phyloP scores from a whole-genome alignment of 2,113 vertebrate genomes.

The Poeciliopsis occidentalis region DNA sequence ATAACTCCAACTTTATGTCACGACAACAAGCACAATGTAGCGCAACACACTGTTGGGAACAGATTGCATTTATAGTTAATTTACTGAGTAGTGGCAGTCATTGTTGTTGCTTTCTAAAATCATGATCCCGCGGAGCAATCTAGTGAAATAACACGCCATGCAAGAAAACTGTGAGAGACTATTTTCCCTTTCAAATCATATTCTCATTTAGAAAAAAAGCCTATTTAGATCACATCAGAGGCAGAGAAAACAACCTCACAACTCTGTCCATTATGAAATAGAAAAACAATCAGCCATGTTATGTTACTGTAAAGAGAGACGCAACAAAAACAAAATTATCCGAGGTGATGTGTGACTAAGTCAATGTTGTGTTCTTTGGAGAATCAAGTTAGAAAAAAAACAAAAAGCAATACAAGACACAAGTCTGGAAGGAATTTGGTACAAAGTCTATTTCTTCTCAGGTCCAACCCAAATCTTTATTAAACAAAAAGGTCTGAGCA shows the following conservation, averaged over 20 bases:
- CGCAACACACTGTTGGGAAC: constrained; percentile 25
- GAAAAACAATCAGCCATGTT: constrained; percentile 42
- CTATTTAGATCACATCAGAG: constrained; percentile 55
- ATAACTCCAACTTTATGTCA: constrained; percentile 34
- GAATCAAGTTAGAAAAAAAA: constrained; percentile 26
- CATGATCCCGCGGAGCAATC: constrained; percentile 54
- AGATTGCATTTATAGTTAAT: constrained; percentile 66
- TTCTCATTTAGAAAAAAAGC: constrained; percentile 62
- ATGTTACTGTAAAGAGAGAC: constrained; percentile 20
- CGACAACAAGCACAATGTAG: constrained; percentile 19
- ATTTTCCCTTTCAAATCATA: constrained; percentile 59
- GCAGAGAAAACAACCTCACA: constrained; percentile 38
- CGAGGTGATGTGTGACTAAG: constrained; percentile 20
- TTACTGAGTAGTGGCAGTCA: constrained; percentile 48
- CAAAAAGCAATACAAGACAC: constrained; percentile 21
- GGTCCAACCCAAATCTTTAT: constrained; percentile 47
- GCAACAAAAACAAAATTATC: constrained; percentile 11
- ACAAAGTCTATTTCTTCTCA: constrained; percentile 22
- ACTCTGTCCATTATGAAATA: constrained; percentile 42
- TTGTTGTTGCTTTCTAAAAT: constrained; percentile 61
- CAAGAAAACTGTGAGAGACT: constrained; percentile 49
- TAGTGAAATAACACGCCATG: constrained; percentile 37
- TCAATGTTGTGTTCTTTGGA: constrained; percentile 24
- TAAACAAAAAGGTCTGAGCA: constrained; percentile 61
- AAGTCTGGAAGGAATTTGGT: constrained; percentile 28